Base-by-base conservation (phyloP, 64 coral and sea anemone species). In the Trachythela sp. region DNA sequence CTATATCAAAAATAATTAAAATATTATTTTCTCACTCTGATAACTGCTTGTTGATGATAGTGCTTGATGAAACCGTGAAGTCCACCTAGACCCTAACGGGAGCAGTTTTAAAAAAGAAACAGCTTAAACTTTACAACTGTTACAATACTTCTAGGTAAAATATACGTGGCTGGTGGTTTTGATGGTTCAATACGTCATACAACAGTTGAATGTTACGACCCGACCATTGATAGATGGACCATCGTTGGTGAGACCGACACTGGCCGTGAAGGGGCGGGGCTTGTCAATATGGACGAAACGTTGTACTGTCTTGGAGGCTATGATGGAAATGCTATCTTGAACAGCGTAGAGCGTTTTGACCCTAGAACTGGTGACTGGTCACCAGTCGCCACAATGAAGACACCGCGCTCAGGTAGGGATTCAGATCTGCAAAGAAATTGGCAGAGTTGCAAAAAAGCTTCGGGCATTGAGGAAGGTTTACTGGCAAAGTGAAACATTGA, bases 111-210 rank as follows among this genome's bases (percentile, higher is more conserved):
- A n/a, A n/a, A n/a, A n/a, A n/a, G n/a, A n/a, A n/a, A n/a, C n/a
- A n/a, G n/a, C n/a, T n/a, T n/a, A n/a, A n/a, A n/a, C n/a, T n/a
- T n/a, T n/a, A n/a, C n/a, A n/a, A n/a, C n/a, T n/a, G n/a, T n/a
- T n/a, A n/a, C n/a, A n/a, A n/a, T 36, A 37, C 8, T 80, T 80
- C 0, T 80, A 97, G 95, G 95, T 17, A 97, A 97, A 88, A 98
- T 98, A 38, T 98, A 93, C 59, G 95, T 98, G 20, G 94, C 93
- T 43, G 95, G 95, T 50, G 95, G 95, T 85, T 98, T 94, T 84
- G 95, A 98, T 87, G 95, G 95, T 18, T 92, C 93, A 17, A 39
- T 94, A 9, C 90, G 95, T 17, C 95, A 94, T 49, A 94, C 91
- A 0, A 94, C 58, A 68, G 91, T 98, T 6, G 95, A 98, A 43